phyloP scores from a whole-genome alignment of 2,888 invertebrate genomes.

The Amphipoea oculea region DNA sequence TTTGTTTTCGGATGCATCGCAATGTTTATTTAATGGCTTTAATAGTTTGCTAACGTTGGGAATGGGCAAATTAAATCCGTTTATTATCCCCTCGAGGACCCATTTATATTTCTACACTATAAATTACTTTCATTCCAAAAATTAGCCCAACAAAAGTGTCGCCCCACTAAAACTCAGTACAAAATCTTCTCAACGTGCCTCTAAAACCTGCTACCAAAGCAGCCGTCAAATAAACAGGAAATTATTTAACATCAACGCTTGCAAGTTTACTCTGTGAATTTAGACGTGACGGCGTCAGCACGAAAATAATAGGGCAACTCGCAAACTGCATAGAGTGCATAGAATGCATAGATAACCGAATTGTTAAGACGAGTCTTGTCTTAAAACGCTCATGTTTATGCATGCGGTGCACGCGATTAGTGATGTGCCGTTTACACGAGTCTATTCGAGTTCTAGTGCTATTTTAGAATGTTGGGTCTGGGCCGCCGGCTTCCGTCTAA shows the following conservation, averaged over 20 bases:
- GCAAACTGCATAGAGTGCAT: conserved; percentile 60
- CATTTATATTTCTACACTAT: not conserved
- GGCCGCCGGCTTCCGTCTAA: not conserved
- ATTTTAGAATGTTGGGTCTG: conserved; percentile 18
- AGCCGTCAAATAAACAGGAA: conserved; percentile 60
- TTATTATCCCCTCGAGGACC: conserved; percentile 4
- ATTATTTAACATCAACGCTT: conserved; percentile 64
- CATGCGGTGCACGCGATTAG: conserved; percentile 58
- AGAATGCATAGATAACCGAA: conserved; percentile 60
- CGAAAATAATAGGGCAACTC: conserved; percentile 63
- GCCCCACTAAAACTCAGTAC: not conserved
- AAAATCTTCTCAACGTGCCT: conserved; percentile 23
- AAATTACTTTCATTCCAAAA: conserved; percentile 7
- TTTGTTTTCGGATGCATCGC: conserved; percentile 32
- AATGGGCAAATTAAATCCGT: conserved; percentile 35
- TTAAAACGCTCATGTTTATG: conserved; percentile 62
- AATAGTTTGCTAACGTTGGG: conserved; percentile 3
- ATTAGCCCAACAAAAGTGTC: conserved; percentile 12
- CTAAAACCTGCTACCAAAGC: conserved; percentile 29
- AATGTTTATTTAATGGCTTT: conserved; percentile 41
- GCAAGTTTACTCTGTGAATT: conserved; percentile 59
- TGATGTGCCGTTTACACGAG: conserved; percentile 58
- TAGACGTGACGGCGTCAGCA: conserved; percentile 62
- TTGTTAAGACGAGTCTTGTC: conserved; percentile 62
- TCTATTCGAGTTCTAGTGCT: conserved; percentile 42